Evolutionary conservation across 2,797 vertebrate species (phyloP).

Genomic region (Lagocephalus sceleratus): DNA sequence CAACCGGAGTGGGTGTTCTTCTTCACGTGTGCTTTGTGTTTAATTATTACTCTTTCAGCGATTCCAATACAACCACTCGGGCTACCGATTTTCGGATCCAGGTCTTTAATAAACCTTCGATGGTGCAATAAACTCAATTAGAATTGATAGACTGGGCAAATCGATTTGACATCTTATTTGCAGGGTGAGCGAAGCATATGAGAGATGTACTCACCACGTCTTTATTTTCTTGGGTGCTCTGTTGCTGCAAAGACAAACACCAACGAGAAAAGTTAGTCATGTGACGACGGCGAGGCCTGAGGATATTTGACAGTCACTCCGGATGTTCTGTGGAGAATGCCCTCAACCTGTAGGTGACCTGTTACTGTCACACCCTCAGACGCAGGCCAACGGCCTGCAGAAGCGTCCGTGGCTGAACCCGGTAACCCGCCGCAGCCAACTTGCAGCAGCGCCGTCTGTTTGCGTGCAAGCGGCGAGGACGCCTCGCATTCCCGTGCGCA

Average conservation of each 20-base stretch:
- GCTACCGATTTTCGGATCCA: constrained; percentile 2
- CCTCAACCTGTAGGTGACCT: neutral
- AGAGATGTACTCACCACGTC: constrained; percentile 66
- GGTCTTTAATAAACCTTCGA: neutral
- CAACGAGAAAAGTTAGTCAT: constrained; percentile 15
- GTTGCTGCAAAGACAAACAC: constrained; percentile 57
- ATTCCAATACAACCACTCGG: neutral
- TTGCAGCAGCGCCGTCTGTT: neutral
- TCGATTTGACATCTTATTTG: constrained; percentile 7
- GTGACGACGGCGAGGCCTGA: neutral
- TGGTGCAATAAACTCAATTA: constrained; percentile 9
- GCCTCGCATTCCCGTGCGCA: constrained; percentile 45
- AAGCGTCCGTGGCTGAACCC: constrained; percentile 13
- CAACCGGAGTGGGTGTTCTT: neutral
- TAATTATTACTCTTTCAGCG: no score
- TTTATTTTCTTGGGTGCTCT: constrained; percentile 66
- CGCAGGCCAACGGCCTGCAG: constrained; percentile 10
- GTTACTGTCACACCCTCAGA: constrained; percentile 3
- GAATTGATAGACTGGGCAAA: neutral
- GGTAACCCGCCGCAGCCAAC: constrained; percentile 13
- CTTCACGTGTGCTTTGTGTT: constrained; percentile 2
- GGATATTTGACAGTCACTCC: neutral
- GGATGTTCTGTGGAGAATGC: neutral
- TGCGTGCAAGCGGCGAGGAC: neutral
- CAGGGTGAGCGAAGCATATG: neutral